Base-by-base conservation (phyloP, 2,888 invertebrate genomes). In the Mythimna lalbum region DNA sequence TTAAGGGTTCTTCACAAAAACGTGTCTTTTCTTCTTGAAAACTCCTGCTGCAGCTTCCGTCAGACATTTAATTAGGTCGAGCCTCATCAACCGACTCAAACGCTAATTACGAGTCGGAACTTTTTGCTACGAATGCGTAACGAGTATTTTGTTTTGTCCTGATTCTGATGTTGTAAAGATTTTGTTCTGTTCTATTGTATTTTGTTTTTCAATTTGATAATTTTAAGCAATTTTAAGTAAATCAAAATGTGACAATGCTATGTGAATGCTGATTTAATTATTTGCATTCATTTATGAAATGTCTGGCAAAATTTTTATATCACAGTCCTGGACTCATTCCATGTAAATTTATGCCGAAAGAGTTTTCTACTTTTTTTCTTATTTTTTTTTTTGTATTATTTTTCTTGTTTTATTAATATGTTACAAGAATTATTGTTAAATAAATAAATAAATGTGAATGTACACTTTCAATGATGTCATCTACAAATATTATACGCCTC, bases 51-150 rank as follows among this genome's bases (percentile, higher is more conserved):
- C 47, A 57, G 52, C 62, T 33, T 52, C 66, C 49, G 36, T 70
- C 60, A 39, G 19, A 23, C 64, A 64, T 60, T 75, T 85, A 90
- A 89, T 89, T 87, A 83, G 90, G 90, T 89, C 88, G 86, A 89
- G 84, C 68, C 78, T 66, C 76, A 52, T 61, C 49, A 61, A 56
- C 52, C 33, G 60, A 66, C 60, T 76, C 76, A 52, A 81, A 68
- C 47, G 50, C 67, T 67, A 65, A 84, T 82, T 81, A 82, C 62
- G 33, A 59, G 31, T 63, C 53, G 36, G n/a, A 63, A 39, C 50
- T 69, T 71, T 69, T 61, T 63, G 19, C 23, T 49, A 39, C 23
- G 43, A 72, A 63, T 61, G n/a, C 67, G 23, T 69, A 69, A 63
- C 57, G 63, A 69, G 47, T 21, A 7, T 57, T 56, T 60, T 62